Evolutionary conservation across 2,797 vertebrate species (phyloP).

Genomic region (Buceros bicornis): DNA sequence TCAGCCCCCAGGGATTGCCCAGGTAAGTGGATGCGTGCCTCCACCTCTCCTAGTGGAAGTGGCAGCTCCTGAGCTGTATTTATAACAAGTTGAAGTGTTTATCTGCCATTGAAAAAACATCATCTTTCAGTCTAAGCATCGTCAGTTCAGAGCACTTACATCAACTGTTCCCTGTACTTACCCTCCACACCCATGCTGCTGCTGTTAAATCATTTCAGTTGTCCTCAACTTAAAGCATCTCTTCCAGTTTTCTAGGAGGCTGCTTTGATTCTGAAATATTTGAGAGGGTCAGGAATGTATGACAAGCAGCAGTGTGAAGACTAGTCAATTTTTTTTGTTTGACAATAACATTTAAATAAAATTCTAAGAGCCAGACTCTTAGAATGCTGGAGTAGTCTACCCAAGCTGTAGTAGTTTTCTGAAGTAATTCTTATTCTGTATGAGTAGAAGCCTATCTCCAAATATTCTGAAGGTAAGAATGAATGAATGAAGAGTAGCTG

Average conservation of each 20-base stretch:
- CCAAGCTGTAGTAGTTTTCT: neutral
- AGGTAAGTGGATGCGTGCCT: conserved; percentile 76
- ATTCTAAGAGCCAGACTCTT: neutral
- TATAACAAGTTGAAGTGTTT: neutral
- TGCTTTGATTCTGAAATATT: neutral
- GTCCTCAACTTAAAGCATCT: neutral
- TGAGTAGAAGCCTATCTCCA: neutral
- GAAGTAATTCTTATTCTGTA: neutral
- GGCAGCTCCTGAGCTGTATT: conserved; percentile 80
- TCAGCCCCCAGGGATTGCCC: conserved; percentile 80
- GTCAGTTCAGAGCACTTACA: neutral
- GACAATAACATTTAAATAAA: neutral
- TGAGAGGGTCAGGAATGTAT: neutral
- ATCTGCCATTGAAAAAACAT: neutral
- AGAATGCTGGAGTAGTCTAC: neutral
- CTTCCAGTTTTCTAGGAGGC: neutral
- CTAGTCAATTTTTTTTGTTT: neutral
- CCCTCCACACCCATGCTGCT: neutral
- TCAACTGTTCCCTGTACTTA: neutral
- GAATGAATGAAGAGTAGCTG: neutral
- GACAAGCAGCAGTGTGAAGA: neutral
- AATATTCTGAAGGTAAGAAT: neutral
- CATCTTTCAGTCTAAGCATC: neutral
- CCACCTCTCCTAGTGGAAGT: conserved; percentile 79
- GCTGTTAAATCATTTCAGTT: neutral